Percentiles rank a stretch among this genome's conserved stretches.
Evolutionary conservation across 2,888 invertebrate species (phyloP).

Genomic region (Drosophila nr. fundita): DNA sequence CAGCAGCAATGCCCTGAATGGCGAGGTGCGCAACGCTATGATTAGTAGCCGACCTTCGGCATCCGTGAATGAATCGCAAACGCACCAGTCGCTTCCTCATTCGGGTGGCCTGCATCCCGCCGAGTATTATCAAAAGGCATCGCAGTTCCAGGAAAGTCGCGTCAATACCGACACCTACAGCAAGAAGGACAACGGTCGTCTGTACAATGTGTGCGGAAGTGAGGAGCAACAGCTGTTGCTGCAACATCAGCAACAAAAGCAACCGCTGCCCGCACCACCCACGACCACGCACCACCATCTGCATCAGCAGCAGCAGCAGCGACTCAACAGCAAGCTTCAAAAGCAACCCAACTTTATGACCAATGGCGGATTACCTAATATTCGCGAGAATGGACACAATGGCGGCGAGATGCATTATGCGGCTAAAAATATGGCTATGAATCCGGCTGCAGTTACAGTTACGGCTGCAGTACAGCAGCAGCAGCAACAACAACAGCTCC

Average conservation of each 20-base stretch:
- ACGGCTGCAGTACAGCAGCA: slow-evolving; percentile 24
- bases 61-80: slow-evolving; percentile 85
- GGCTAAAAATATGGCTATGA: slow-evolving; percentile 29
- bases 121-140: slow-evolving; percentile 84
- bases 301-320: slow-evolving; percentile 83
- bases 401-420: slow-evolving; percentile 57
- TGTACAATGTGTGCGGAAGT: slow-evolving; percentile 76
- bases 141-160: slow-evolving; percentile 82
- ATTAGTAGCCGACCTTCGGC: slow-evolving; percentile 81
- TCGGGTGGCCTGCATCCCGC: slow-evolving; percentile 78
- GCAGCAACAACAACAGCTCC: slow-evolving; percentile 33
- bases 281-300: slow-evolving; percentile 74
- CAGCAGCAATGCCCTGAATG: slow-evolving; percentile 86
- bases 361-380: slow-evolving; percentile 84
- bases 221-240: slow-evolving; percentile 80
- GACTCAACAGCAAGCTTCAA: slow-evolving; percentile 82
- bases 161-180: slow-evolving; percentile 83
- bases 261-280: slow-evolving; percentile 53
- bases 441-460: slow-evolving; percentile 18
- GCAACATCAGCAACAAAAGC: slow-evolving; percentile 70
- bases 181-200: slow-evolving; percentile 81
- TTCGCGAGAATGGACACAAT: slow-evolving; percentile 81
- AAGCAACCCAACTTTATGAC: slow-evolving; percentile 82
- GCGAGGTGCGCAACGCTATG: slow-evolving; percentile 84
- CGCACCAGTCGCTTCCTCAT: slow-evolving; percentile 79